A percentile compares a stretch with the other conserved stretches of the same genome.
Evolutionary conservation across 2,113 vertebrate species (phyloP).

Genomic region (Xyliphius kryptos): DNA sequence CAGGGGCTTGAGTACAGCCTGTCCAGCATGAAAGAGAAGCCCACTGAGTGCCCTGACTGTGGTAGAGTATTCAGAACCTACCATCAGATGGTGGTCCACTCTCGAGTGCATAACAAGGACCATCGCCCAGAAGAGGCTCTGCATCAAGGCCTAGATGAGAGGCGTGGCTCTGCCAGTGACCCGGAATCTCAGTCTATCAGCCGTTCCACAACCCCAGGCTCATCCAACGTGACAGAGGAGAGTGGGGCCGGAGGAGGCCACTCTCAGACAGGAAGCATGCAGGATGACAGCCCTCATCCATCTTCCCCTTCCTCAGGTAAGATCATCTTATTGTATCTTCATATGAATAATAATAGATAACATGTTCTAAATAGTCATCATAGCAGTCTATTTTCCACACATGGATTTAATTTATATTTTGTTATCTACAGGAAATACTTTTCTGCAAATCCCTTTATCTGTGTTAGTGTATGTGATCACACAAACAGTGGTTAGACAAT

Average conservation of each 20-base stretch:
- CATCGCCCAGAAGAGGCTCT: conserved; percentile 79
- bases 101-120: conserved; percentile 89
- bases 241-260: conserved; percentile 87
- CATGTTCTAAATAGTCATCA: too few species aligned
- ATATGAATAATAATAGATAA: too few species aligned
- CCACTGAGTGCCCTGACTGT: conserved; percentile 93
- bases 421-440: too few species aligned
- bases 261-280: conserved; percentile 91
- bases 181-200: conserved; percentile 97
- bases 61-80: conserved; percentile 95
- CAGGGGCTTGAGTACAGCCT: conserved; percentile 84
- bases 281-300: conserved; percentile 96
- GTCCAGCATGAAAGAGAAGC: conserved; percentile 81
- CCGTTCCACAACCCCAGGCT: conserved; percentile 92
- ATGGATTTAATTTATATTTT: too few species aligned
- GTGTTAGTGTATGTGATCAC: too few species aligned
- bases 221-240: conserved; percentile 95
- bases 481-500: too few species aligned
- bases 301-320: conserved; percentile 98
- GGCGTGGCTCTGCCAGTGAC: conserved; percentile 92
- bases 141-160: conserved; percentile 80
- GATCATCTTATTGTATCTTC: too few species aligned
- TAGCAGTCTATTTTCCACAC: too few species aligned
- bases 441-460: too few species aligned
- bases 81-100: conserved; percentile 97